Evolutionary conservation across 2,888 invertebrate genomes (phyloP).

Genomic region (Parnassius orleans): DNA sequence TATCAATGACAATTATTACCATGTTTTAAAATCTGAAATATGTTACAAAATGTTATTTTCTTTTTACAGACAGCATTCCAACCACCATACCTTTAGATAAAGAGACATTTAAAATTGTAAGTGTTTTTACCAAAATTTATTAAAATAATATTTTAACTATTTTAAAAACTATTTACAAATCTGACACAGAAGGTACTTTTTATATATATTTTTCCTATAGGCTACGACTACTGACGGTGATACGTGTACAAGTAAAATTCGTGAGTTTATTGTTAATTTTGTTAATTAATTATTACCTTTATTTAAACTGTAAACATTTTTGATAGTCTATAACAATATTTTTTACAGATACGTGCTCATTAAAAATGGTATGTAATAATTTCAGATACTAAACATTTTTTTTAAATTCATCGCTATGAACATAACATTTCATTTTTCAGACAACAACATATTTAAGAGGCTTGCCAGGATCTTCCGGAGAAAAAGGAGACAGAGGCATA

Average conservation of each 20-base stretch:
- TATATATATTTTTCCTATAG: not conserved
- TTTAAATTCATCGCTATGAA: not conserved
- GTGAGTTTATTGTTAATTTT: not conserved
- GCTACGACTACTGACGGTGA: not conserved
- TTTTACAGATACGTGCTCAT: slow-evolving; percentile 15
- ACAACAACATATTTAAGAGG: slow-evolving; percentile 11
- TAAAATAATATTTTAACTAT: no score
- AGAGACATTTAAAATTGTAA: not conserved
- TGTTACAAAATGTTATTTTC: not conserved
- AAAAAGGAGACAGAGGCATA: slow-evolving; percentile 9
- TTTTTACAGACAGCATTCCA: not conserved
- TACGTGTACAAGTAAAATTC: slow-evolving; percentile 7
- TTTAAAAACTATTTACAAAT: not conserved
- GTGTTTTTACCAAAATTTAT: not conserved
- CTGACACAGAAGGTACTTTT: not conserved
- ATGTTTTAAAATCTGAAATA: no score
- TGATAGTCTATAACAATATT: not conserved
- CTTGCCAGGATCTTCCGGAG: slow-evolving; percentile 4
- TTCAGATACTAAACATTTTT: not conserved
- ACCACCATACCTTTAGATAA: not conserved
- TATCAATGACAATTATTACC: no score
- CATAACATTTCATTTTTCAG: slow-evolving; percentile 5
- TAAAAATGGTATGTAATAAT: slow-evolving; percentile 15
- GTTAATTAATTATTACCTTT: not conserved
- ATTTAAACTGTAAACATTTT: not conserved